A percentile compares a stretch with the other conserved stretches of the same genome.
Conservation (phyloP, 1,140 invertebrate genomes). For the Aporrectodea caliginosa region DNA sequence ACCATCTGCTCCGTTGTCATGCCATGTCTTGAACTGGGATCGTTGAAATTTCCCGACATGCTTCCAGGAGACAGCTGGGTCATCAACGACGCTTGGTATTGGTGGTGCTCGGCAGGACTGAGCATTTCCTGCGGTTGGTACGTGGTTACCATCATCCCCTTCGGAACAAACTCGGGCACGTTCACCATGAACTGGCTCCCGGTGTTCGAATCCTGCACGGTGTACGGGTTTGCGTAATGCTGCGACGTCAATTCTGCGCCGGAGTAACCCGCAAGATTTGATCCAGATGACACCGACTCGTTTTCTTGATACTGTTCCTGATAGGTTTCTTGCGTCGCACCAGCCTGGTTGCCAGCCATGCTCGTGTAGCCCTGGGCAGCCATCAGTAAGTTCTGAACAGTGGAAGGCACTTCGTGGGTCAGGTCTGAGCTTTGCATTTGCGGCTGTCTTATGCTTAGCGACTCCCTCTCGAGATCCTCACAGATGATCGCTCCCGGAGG, state of each 20-base stretch:
- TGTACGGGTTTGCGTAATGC: not conserved
- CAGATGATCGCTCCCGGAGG: constrained; percentile 5
- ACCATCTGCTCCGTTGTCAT: not conserved
- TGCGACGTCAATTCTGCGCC: not conserved
- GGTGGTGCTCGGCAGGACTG: too few species aligned
- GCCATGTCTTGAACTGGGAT: not conserved
- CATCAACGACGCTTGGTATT: too few species aligned
- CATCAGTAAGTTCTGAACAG: not conserved
- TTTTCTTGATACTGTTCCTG: too few species aligned
- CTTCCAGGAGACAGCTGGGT: too few species aligned
- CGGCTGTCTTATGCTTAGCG: too few species aligned
- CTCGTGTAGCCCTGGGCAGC: not conserved
- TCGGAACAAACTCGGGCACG: not conserved
- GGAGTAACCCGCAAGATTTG: too few species aligned
- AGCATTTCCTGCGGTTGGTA: too few species aligned
- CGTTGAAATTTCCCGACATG: not conserved
- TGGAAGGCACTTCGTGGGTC: not conserved
- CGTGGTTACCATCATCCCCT: not conserved
- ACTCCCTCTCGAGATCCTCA: constrained; percentile 12
- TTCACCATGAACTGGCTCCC: not conserved
- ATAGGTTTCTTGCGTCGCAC: too few species aligned
- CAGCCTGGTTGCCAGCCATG: not conserved
- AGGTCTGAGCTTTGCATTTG: not conserved
- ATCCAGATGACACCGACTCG: too few species aligned
- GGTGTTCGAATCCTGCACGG: not conserved